Evolutionary conservation across 2,888 invertebrate species (phyloP).

Genomic region (Hirtodrosophila trivittata): DNA sequence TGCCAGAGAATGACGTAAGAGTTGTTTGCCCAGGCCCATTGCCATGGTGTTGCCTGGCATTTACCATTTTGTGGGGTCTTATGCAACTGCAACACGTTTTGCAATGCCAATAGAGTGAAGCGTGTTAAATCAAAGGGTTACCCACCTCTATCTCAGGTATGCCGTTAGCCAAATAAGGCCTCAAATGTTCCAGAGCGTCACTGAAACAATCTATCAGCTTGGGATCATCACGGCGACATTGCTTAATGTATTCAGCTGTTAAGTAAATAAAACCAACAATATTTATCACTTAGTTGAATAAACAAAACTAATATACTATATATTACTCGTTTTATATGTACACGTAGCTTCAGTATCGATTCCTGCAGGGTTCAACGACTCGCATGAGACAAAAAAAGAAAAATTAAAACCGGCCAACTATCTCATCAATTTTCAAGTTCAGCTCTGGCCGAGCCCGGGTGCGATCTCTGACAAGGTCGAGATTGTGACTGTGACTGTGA

Average conservation of each 20-base stretch:
- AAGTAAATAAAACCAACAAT: constrained; percentile 20
- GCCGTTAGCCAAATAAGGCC: constrained; percentile 86
- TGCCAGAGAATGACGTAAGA: constrained; percentile 47
- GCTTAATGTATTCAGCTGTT: constrained; percentile 86
- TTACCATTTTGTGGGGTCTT: constrained; percentile 35
- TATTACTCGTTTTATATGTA: neutral
- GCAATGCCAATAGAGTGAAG: constrained; percentile 14
- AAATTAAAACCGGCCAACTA: constrained; percentile 25
- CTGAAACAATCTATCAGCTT: constrained; percentile 86
- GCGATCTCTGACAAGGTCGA: constrained; percentile 46
- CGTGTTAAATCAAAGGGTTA: constrained; percentile 16
- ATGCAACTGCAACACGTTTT: constrained; percentile 60
- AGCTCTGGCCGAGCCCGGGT: constrained; percentile 35
- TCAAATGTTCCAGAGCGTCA: constrained; percentile 85
- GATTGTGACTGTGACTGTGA: neutral
- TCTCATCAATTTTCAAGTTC: constrained; percentile 30
- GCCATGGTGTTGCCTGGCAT: constrained; percentile 20
- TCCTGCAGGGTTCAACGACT: constrained; percentile 69
- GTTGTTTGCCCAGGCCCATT: constrained; percentile 39
- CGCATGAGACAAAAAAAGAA: constrained; percentile 1
- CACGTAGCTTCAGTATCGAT: constrained; percentile 7
- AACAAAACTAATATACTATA: constrained; percentile 29
- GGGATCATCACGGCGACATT: constrained; percentile 87
- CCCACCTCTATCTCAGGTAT: constrained; percentile 87
- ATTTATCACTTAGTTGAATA: constrained; percentile 27